Evolutionary conservation across 2,113 vertebrate species (phyloP).

Genomic region (Eclectus roratus): DNA sequence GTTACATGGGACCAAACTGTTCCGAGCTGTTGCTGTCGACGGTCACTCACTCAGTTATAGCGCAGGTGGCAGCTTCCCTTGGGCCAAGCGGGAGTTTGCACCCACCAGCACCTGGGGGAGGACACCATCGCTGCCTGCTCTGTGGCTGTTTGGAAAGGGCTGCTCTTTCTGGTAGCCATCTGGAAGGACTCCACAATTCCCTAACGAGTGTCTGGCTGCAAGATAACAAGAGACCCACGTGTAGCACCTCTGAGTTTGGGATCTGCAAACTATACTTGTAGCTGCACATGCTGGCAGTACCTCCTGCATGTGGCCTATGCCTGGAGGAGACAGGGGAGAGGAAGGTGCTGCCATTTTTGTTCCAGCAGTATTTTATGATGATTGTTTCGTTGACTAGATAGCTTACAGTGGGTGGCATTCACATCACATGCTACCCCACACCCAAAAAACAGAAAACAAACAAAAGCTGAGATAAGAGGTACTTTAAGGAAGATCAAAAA

Average conservation of each 20-base stretch:
- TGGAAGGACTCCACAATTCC: not conserved
- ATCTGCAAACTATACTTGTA: not conserved
- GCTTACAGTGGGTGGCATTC: slow-evolving; percentile 45
- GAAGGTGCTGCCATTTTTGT: slow-evolving; percentile 42
- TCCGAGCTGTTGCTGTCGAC: not conserved
- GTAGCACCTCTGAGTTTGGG: not conserved
- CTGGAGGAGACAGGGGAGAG: not conserved
- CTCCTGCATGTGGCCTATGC: not conserved
- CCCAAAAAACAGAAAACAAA: slow-evolving; percentile 52
- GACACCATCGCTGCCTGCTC: not conserved
- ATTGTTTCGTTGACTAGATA: not conserved
- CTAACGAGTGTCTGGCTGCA: not conserved
- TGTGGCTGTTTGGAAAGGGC: not conserved
- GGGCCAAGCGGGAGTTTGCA: not conserved
- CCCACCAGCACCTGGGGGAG: not conserved
- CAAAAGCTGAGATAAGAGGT: slow-evolving; percentile 28
- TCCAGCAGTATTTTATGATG: not conserved
- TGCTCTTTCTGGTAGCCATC: not conserved
- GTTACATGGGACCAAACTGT: not conserved
- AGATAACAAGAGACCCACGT: not conserved
- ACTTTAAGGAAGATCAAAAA: slow-evolving; percentile 54
- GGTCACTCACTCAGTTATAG: fast-evolving
- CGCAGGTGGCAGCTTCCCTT: not conserved
- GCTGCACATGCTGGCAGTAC: not conserved
- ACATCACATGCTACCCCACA: slow-evolving; percentile 27